phyloP scores from a whole-genome alignment of 2,113 vertebrate species.

The Danionella cerebrum region DNA sequence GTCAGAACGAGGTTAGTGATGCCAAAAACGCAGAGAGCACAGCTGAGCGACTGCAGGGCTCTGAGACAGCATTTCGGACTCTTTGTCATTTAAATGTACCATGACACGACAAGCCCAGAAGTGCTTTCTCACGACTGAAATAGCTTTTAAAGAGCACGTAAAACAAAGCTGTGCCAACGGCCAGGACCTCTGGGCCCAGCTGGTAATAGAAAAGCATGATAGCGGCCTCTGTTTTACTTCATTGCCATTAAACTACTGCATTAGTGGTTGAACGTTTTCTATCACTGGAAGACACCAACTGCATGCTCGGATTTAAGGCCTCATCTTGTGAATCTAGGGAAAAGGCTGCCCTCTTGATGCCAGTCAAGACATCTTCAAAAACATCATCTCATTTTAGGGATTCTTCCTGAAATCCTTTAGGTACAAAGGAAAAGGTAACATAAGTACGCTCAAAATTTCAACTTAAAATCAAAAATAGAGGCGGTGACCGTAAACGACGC shows the following conservation, averaged over 20 bases:
- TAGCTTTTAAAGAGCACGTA: slow-evolving; percentile 31
- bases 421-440: no score
- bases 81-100: slow-evolving; percentile 47
- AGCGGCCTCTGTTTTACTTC: neutral
- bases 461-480: no score
- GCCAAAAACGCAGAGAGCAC: slow-evolving; percentile 1
- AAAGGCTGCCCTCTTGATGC: slow-evolving; percentile 35
- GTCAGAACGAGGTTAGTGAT: slow-evolving; percentile 7
- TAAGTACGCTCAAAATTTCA: no score
- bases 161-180: slow-evolving; percentile 39
- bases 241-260: neutral
- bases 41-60: slow-evolving; percentile 5
- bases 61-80: slow-evolving; percentile 29
- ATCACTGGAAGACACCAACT: neutral
- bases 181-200: slow-evolving; percentile 21
- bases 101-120: slow-evolving; percentile 43
- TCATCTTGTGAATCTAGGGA: slow-evolving; percentile 4
- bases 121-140: slow-evolving; percentile 39
- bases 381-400: no score
- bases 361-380: neutral
- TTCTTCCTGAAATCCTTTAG: no score
- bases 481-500: no score
- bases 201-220: slow-evolving; percentile 1
- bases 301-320: neutral
- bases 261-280: neutral